Conservation (phyloP, 2,888 invertebrate species). For the Epiblema foenella region DNA sequence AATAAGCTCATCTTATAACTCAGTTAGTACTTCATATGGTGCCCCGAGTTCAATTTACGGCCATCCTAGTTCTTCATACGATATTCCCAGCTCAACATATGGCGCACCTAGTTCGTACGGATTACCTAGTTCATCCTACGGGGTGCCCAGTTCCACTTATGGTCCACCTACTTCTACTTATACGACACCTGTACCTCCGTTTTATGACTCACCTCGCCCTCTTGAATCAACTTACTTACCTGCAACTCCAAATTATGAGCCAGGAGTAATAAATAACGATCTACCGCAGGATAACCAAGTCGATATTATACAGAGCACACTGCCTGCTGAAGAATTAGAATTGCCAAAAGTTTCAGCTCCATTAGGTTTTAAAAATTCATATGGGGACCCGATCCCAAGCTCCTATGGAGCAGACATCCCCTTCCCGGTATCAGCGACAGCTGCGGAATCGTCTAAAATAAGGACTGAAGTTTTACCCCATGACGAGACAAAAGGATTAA, state of each 20-base stretch:
- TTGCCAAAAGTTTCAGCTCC: slow-evolving; percentile 71
- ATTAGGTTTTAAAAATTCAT: slow-evolving; percentile 75
- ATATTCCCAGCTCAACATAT: slow-evolving; percentile 50
- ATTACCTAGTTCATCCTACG: slow-evolving; percentile 47
- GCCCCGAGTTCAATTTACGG: slow-evolving; percentile 53
- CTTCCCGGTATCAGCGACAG: slow-evolving; percentile 71
- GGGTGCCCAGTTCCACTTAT: slow-evolving; percentile 55
- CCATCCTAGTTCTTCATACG: slow-evolving; percentile 51
- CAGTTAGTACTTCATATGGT: slow-evolving; percentile 40
- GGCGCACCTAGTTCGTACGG: slow-evolving; percentile 51
- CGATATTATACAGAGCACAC: slow-evolving; percentile 58
- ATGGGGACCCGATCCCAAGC: slow-evolving; percentile 74
- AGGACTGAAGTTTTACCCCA: slow-evolving; percentile 72
- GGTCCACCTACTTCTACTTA: slow-evolving; percentile 56
- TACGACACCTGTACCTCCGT: slow-evolving; percentile 53
- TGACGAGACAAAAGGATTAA: slow-evolving; percentile 53
- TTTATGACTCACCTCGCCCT: slow-evolving; percentile 57
- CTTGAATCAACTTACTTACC: slow-evolving; percentile 57
- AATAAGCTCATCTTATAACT: slow-evolving; percentile 41
- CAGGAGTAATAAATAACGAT: slow-evolving; percentile 61
- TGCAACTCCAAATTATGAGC: slow-evolving; percentile 59
- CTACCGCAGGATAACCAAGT: slow-evolving; percentile 61
- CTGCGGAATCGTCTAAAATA: slow-evolving; percentile 74
- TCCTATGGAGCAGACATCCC: slow-evolving; percentile 66
- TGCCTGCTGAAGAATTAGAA: slow-evolving; percentile 62